Conservation (phyloP, 2,888 invertebrate genomes). For the Oscheius sp. region DNA sequence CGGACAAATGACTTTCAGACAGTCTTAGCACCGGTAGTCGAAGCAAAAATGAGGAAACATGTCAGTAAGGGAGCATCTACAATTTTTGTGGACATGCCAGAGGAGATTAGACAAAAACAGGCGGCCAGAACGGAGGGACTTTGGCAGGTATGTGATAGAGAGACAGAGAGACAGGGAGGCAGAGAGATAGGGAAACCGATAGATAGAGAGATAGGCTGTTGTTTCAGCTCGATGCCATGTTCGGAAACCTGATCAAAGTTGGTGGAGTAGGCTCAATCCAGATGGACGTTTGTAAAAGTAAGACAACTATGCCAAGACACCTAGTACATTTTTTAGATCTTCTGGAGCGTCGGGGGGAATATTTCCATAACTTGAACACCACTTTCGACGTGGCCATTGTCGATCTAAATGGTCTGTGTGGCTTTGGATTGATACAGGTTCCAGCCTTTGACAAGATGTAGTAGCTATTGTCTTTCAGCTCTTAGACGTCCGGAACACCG, state of each 20-base stretch:
- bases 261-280: conserved; percentile 27
- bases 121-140: conserved; percentile 31
- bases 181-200: neutral
- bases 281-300: conserved; percentile 35
- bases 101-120: conserved; percentile 29
- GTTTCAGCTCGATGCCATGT: conserved; percentile 14
- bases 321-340: conserved; percentile 11
- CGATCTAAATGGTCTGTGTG: conserved; percentile 34
- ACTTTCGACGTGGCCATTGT: conserved; percentile 34
- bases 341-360: conserved; percentile 12
- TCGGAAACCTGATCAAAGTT: conserved; percentile 33
- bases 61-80: conserved; percentile 17
- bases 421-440: conserved; percentile 30
- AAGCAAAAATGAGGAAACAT: conserved; percentile 33
- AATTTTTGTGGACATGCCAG: conserved; percentile 29
- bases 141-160: conserved; percentile 22
- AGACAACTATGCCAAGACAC: no score
- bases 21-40: conserved; percentile 32
- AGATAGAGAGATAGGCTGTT: neutral
- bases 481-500: conserved; percentile 6
- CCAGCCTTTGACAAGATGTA: no score
- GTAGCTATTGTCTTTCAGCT: conserved; percentile 5
- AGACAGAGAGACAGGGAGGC: neutral
- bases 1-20: conserved; percentile 18
- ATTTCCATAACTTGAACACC: conserved; percentile 18